Conservation (phyloP, 2,888 invertebrate genomes). For the Phalangium opilio region DNA sequence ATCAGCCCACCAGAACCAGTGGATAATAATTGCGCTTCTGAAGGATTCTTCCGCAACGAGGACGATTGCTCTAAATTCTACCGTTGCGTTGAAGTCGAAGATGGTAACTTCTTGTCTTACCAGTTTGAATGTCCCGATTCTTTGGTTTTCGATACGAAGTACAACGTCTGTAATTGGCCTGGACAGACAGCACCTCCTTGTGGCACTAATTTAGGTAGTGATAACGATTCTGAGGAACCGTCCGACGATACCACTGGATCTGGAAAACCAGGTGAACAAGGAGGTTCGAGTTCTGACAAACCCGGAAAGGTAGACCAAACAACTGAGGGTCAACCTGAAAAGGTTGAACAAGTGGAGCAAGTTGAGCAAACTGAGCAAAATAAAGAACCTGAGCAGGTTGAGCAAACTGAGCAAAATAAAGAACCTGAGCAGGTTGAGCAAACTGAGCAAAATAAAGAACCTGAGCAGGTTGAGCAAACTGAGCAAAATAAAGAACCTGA, state of each 20-base stretch:
- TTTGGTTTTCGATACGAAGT: slow-evolving; percentile 47
- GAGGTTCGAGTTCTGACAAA: background rate
- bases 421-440: background rate
- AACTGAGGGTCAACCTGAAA: background rate
- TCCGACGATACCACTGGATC: background rate
- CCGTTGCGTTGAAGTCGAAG: slow-evolving; percentile 63
- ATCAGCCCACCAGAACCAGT: background rate
- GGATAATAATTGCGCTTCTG: background rate
- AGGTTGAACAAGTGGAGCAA: background rate
- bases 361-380: background rate
- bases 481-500: background rate
- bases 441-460: background rate
- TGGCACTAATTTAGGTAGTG: slow-evolving; percentile 29
- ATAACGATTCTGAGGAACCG: background rate
- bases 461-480: background rate
- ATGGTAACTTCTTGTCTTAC: slow-evolving; percentile 49
- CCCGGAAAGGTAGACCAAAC: background rate
- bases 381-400: background rate
- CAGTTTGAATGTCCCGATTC: slow-evolving; percentile 56
- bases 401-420: background rate
- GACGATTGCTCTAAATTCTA: slow-evolving; percentile 43
- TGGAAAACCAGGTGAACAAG: background rate
- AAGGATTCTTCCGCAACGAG: slow-evolving; percentile 17
- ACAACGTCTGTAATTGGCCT: slow-evolving; percentile 54
- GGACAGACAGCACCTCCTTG: slow-evolving; percentile 54